Evolutionary conservation across 2,888 invertebrate species (phyloP).

Genomic region (Odontomyia ornata): DNA sequence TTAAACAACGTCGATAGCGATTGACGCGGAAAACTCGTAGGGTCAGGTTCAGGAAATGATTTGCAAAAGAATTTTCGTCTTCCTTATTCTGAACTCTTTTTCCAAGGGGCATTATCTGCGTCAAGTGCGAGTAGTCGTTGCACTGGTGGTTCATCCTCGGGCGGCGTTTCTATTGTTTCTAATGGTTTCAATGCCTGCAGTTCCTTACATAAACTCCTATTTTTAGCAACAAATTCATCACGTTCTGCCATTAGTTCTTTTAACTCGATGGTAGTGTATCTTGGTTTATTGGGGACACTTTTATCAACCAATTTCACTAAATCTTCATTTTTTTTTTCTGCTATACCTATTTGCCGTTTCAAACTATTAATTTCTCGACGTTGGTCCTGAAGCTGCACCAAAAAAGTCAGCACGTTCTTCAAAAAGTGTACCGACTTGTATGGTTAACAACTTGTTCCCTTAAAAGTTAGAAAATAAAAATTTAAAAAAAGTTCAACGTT

Average conservation of each 20-base stretch:
- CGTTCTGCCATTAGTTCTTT: slow-evolving; percentile 74
- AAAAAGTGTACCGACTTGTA: slow-evolving; percentile 83
- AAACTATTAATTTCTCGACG: slow-evolving; percentile 83
- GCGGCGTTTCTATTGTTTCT: slow-evolving; percentile 59
- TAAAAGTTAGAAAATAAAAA: too few relatives aligned
- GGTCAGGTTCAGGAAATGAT: slow-evolving; percentile 77
- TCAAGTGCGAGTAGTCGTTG: slow-evolving; percentile 97
- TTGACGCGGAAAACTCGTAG: slow-evolving; percentile 77
- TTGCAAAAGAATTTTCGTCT: slow-evolving; percentile 93
- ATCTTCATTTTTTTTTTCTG: slow-evolving; percentile 81
- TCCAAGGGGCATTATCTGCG: slow-evolving; percentile 97
- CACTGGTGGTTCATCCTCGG: slow-evolving; percentile 86
- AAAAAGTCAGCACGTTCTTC: slow-evolving; percentile 92
- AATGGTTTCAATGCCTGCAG: slow-evolving; percentile 72
- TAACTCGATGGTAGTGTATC: slow-evolving; percentile 73
- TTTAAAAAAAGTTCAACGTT: too few relatives aligned
- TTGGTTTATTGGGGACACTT: slow-evolving; percentile 78
- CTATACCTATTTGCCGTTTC: slow-evolving; percentile 67
- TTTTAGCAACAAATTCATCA: slow-evolving; percentile 91
- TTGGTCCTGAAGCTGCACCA: slow-evolving; percentile 89
- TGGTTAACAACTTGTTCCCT: slow-evolving; percentile 84
- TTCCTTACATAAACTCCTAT: slow-evolving; percentile 94
- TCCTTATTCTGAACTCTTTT: slow-evolving; percentile 80
- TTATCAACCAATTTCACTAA: slow-evolving; percentile 67
- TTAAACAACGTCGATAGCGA: slow-evolving; percentile 81